Evolutionary conservation across 2,113 vertebrate genomes (phyloP), one percentile per base, ranked within the genome.

Genomic region (Sula dactylatra): DNA sequence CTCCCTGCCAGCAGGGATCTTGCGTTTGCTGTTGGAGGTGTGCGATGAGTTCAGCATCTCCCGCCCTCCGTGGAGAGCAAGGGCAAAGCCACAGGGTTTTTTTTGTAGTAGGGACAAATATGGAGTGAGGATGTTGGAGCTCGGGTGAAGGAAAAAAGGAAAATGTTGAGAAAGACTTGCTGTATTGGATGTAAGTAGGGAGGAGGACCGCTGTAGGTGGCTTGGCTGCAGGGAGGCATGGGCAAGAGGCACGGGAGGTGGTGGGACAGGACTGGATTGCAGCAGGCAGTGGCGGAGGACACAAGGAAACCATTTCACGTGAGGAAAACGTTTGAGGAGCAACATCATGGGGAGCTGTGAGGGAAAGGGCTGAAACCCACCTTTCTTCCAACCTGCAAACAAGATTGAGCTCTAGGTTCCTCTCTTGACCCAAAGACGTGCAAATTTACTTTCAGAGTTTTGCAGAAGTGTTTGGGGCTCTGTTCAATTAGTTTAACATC

Each of bases 41-140:
- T 2, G 11, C 5, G 13, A 17, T 4, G 26, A 6, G 32, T 36
- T 31, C 5, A 4, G n/a, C 26, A 1, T 26, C n/a, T n/a, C 77
- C 45, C 36, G 20, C 40, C 80, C 21, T 24, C 25, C 2, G 16
- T 10, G 55, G 50, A 54, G 27, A 25, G 40, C 16, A 3, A 19
- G n/a, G n/a, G 40, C 71, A 42, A 25, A 62, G 64, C 29, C 32
- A 4, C 6, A 7, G 40, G 6, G 40, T 2, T 40, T 49, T 40
- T 49, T 27, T 27, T 8, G 16, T 6, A 15, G 40, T 2, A 36
- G 49, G 55, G 40, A 16, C 14, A 31, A 16, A 24, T 26, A 21
- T 0, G 24, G 56, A 34, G 64, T 9, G 20, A 34, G 29, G 18
- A 8, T 20, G 26, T 12, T n/a, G 81, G 25, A 64, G 31, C 56